These are phyloP conservation scores for Tenodera sinensis DNA, from an alignment of 2,888 invertebrate genomes.

Conservation along the genomic window DNA sequence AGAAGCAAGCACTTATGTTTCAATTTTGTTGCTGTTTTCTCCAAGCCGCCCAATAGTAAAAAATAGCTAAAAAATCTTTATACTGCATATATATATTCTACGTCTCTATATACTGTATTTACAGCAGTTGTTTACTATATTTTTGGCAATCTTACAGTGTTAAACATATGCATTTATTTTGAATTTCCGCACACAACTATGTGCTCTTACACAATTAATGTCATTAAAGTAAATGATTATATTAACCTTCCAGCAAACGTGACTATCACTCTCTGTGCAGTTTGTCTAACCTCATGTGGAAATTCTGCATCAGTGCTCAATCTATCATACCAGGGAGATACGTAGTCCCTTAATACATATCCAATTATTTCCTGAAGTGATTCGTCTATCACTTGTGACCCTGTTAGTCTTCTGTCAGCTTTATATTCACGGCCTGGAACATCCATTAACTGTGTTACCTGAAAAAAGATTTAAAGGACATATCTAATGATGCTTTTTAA, in stretches of 20 bases:
- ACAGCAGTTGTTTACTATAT: no score
- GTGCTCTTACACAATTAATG: no score
- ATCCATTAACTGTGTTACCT: constrained; percentile 23
- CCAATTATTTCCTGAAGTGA: constrained; percentile 79
- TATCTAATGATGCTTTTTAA: no score
- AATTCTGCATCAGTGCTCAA: constrained; percentile 68
- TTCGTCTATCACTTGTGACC: constrained; percentile 80
- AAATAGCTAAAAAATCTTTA: no score
- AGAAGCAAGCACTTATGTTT: no score
- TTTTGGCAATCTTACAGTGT: no score
- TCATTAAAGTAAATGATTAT: neutral
- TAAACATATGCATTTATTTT: no score
- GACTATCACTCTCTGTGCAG: constrained; percentile 67
- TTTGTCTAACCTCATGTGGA: constrained; percentile 62
- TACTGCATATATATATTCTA: no score
- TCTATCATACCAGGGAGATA: constrained; percentile 58
- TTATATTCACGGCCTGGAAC: neutral
- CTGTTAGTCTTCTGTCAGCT: constrained; percentile 65
- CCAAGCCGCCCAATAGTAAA: no score
- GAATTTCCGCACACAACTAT: no score
- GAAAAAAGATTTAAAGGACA: neutral
- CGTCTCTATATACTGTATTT: no score
- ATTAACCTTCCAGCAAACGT: constrained; percentile 66
- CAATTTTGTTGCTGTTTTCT: no score
- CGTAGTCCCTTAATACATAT: constrained; percentile 77